Conservation (phyloP, 2,888 invertebrate species). For the Lottia gigantea region DNA sequence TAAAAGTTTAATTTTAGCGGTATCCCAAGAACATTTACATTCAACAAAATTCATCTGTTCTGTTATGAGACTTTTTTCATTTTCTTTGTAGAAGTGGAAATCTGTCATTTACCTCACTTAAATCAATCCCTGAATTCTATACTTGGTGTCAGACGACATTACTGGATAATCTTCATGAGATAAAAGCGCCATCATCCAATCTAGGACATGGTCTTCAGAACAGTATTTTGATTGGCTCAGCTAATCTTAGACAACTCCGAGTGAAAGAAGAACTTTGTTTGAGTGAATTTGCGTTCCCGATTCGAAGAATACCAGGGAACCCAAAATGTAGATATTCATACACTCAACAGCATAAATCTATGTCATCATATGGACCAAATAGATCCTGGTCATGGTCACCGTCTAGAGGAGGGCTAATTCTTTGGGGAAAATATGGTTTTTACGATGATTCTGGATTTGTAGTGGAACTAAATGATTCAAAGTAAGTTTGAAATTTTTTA, state of each 20-base stretch:
- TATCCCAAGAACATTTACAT: too few relatives aligned
- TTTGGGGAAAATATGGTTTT: slow-evolving; percentile 45
- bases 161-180: slow-evolving; percentile 42
- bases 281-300: not conserved
- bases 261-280: slow-evolving; percentile 39
- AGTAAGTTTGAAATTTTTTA: slow-evolving; percentile 30
- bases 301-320: not conserved
- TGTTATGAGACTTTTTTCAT: not conserved
- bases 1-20: too few relatives aligned
- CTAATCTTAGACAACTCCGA: slow-evolving; percentile 57
- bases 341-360: slow-evolving; percentile 8
- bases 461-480: slow-evolving; percentile 36
- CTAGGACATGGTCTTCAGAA: slow-evolving; percentile 24
- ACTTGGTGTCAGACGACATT: slow-evolving; percentile 48
- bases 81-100: slow-evolving; percentile 30
- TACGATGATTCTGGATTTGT: slow-evolving; percentile 57
- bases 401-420: slow-evolving; percentile 5
- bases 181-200: slow-evolving; percentile 20
- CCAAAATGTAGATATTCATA: slow-evolving; percentile 12
- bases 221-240: slow-evolving; percentile 53
- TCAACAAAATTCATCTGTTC: too few relatives aligned
- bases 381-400: slow-evolving; percentile 20
- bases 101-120: slow-evolving; percentile 34
- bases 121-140: slow-evolving; percentile 44
- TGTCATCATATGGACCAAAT: slow-evolving; percentile 23